phyloP scores from a whole-genome alignment of 1,140 invertebrate species.

The Mya arenaria region DNA sequence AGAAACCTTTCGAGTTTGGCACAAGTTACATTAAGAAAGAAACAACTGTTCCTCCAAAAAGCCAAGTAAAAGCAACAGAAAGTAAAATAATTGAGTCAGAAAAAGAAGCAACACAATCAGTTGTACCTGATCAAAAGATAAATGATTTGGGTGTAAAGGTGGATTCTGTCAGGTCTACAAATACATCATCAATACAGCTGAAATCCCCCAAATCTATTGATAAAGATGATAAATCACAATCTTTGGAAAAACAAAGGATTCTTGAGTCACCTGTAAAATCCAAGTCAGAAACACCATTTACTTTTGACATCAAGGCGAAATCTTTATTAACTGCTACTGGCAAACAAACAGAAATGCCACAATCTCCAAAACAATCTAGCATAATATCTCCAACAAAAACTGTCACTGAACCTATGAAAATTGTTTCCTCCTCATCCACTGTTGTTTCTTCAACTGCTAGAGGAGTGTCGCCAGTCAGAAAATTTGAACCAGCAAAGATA shows the following conservation, averaged over 20 bases:
- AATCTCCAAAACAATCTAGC: conserved; percentile 12
- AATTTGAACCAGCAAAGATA: neutral
- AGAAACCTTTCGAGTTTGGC: conserved; percentile 35
- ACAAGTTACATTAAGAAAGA: conserved; percentile 49
- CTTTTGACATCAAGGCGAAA: conserved; percentile 29
- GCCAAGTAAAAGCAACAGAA: neutral
- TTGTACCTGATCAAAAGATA: too few relatives aligned
- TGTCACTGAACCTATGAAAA: neutral
- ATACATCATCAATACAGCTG: conserved; percentile 4
- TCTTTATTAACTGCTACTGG: conserved; percentile 30
- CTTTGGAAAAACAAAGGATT: neutral
- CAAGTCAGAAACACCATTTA: neutral
- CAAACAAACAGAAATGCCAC: conserved; percentile 18
- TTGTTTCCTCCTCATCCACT: neutral
- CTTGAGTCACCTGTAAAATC: neutral
- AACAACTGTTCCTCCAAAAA: neutral
- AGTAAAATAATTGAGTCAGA: neutral
- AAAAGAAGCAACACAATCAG: neutral
- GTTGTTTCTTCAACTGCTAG: neutral
- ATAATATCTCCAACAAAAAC: neutral
- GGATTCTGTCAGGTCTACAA: too few relatives aligned
- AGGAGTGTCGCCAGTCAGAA: neutral
- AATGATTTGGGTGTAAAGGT: too few relatives aligned
- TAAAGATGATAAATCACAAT: neutral
- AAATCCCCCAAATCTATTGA: conserved; percentile 2